Percentiles rank a stretch among this genome's conserved stretches.
phyloP scores from a whole-genome alignment of 2,797 vertebrate genomes.

The Eospalax fontanierii region DNA sequence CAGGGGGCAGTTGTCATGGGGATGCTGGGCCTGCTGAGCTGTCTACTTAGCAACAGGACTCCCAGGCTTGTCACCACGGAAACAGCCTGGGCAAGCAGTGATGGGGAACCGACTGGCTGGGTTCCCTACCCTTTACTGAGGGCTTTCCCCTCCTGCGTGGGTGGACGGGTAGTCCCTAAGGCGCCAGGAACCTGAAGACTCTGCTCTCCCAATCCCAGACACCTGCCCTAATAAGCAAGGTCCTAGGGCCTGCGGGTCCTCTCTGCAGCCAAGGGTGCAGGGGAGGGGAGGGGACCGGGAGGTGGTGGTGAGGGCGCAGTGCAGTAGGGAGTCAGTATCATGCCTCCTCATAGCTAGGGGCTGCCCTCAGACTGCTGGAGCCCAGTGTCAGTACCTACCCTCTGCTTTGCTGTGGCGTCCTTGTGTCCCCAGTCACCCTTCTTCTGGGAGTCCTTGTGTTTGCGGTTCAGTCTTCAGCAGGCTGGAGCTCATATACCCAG shows the following conservation, averaged over 20 bases:
- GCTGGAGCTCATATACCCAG: fast-evolving
- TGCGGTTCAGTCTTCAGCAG: background rate
- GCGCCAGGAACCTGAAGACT: background rate
- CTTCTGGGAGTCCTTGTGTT: background rate
- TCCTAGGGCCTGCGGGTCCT: background rate
- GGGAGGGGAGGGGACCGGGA: background rate
- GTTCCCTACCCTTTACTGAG: slow-evolving; percentile 74
- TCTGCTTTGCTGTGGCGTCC: background rate
- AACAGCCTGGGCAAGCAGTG: slow-evolving; percentile 74
- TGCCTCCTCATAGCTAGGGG: background rate
- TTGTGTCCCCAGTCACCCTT: background rate
- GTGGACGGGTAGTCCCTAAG: background rate
- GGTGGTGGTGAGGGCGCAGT: background rate
- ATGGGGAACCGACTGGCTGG: slow-evolving; percentile 8
- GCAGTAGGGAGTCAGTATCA: background rate
- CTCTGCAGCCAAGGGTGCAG: background rate
- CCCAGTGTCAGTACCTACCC: background rate
- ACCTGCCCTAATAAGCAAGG: fast-evolving
- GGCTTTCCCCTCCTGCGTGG: slow-evolving; percentile 33
- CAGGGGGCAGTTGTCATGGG: slow-evolving; percentile 83
- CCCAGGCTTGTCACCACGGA: slow-evolving; percentile 74
- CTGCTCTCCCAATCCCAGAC: background rate
- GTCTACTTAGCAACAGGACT: slow-evolving; percentile 76
- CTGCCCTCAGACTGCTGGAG: background rate
- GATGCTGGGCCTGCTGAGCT: slow-evolving; percentile 42